phyloP scores from a whole-genome alignment of 1,140 invertebrate genomes.

The Drosophila willistoni region DNA sequence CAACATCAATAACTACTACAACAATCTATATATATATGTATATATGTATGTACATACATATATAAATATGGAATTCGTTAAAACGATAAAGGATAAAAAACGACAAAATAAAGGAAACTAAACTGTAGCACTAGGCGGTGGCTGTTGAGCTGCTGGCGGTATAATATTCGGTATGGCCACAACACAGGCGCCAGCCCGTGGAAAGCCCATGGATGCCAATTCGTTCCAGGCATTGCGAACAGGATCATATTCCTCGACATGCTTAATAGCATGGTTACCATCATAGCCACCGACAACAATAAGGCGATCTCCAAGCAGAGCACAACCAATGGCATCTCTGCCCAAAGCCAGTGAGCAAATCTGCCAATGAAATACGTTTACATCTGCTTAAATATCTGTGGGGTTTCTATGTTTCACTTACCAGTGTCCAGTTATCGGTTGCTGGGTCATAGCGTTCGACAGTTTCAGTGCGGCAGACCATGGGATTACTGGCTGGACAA shows the following conservation, averaged over 20 bases:
- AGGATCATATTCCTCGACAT: slow-evolving; percentile 97
- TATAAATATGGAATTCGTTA: not conserved
- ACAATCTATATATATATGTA: slow-evolving; percentile 2
- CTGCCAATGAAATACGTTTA: slow-evolving; percentile 31
- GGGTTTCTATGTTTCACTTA: slow-evolving; percentile 73
- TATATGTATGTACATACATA: not conserved
- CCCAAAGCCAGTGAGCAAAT: slow-evolving; percentile 91
- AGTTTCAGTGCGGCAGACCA: slow-evolving; percentile 92
- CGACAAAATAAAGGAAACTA: slow-evolving; percentile 59
- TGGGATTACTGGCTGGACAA: slow-evolving; percentile 92
- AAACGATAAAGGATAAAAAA: not conserved
- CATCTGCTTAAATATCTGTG: no score
- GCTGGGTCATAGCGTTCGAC: slow-evolving; percentile 94
- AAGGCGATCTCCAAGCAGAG: slow-evolving; percentile 93
- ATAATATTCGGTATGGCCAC: slow-evolving; percentile 86
- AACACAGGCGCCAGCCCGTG: slow-evolving; percentile 94
- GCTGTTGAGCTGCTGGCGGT: slow-evolving; percentile 69
- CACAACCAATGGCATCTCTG: slow-evolving; percentile 95
- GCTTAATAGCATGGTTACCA: slow-evolving; percentile 95
- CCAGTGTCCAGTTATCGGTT: slow-evolving; percentile 94
- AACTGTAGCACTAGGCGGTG: slow-evolving; percentile 80
- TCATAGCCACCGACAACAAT: slow-evolving; percentile 97
- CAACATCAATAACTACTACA: slow-evolving; percentile 1
- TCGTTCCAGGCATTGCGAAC: slow-evolving; percentile 93
- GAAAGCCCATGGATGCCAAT: slow-evolving; percentile 89